A percentile compares a stretch with the other conserved stretches of the same genome.
These are phyloP conservation scores for Harpagifer antarcticus DNA, from an alignment of 2,797 vertebrate species.

Conservation along the genomic window DNA sequence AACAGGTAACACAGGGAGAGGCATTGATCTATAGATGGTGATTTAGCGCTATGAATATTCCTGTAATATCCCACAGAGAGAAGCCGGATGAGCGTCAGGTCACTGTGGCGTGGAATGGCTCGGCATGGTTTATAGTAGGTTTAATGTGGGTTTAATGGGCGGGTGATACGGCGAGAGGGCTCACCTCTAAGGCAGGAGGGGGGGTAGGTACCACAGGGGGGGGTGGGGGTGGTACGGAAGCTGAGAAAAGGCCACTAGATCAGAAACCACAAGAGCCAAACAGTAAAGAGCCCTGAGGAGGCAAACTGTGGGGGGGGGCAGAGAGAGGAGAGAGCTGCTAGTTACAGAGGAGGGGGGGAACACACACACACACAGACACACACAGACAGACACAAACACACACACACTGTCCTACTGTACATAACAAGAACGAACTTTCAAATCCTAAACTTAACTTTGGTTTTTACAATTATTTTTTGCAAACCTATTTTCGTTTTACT, in stretches of 20 bases:
- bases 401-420: background rate
- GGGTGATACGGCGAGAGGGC: slow-evolving; percentile 50
- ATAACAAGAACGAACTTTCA: background rate
- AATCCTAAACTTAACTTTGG: no score
- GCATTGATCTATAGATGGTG: no score
- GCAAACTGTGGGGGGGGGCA: slow-evolving; percentile 86
- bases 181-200: slow-evolving; percentile 99
- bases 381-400: background rate
- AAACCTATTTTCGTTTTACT: no score
- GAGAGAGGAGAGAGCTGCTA: slow-evolving; percentile 83
- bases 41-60: no score
- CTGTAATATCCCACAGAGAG: slow-evolving; percentile 32
- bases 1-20: no score
- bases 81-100: slow-evolving; percentile 38
- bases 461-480: no score
- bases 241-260: slow-evolving; percentile 99
- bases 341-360: slow-evolving; percentile 81
- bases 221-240: slow-evolving; percentile 92
- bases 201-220: slow-evolving; percentile 93
- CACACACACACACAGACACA: slow-evolving; percentile 54
- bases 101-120: slow-evolving; percentile 72
- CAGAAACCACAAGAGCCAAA: slow-evolving; percentile 99
- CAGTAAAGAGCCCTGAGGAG: slow-evolving; percentile 95
- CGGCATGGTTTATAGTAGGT: slow-evolving; percentile 38
- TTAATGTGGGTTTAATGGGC: slow-evolving; percentile 49